phyloP scores from a whole-genome alignment of 2,888 invertebrate genomes.

The Thyatira batis region DNA sequence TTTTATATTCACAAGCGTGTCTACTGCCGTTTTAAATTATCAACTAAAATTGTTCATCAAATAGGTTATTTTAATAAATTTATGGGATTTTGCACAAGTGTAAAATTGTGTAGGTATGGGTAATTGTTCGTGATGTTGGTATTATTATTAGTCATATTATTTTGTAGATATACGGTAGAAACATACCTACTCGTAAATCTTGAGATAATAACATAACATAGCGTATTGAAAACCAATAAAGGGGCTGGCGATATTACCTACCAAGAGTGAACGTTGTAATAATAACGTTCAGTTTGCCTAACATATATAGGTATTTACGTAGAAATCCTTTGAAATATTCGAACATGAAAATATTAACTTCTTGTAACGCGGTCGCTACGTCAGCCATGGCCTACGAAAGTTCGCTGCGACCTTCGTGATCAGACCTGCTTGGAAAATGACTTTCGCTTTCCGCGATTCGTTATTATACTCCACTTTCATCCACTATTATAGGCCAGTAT shows the following conservation, averaged over 20 bases:
- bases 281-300: not conserved
- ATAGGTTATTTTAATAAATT: too few species aligned
- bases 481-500: constrained; percentile 11
- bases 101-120: too few species aligned
- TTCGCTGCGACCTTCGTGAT: constrained; percentile 37
- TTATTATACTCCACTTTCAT: constrained; percentile 33
- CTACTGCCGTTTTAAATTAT: not conserved
- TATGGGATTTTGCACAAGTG: too few species aligned
- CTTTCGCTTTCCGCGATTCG: constrained; percentile 48
- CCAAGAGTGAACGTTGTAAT: not conserved
- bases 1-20: not conserved
- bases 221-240: not conserved
- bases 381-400: constrained; percentile 32
- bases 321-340: not conserved
- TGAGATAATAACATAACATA: not conserved
- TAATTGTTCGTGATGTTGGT: too few species aligned
- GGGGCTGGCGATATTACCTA: not conserved
- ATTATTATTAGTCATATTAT: too few species aligned
- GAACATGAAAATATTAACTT: not conserved
- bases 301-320: not conserved
- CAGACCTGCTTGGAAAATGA: constrained; percentile 36
- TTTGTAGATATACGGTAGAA: too few species aligned
- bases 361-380: constrained; percentile 23
- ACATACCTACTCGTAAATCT: not conserved
- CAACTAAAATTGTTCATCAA: too few species aligned